A percentile compares a stretch with the other conserved stretches of the same genome.
Conservation (phyloP, 1,140 invertebrate genomes). For the Oryctes rhinoceros region DNA sequence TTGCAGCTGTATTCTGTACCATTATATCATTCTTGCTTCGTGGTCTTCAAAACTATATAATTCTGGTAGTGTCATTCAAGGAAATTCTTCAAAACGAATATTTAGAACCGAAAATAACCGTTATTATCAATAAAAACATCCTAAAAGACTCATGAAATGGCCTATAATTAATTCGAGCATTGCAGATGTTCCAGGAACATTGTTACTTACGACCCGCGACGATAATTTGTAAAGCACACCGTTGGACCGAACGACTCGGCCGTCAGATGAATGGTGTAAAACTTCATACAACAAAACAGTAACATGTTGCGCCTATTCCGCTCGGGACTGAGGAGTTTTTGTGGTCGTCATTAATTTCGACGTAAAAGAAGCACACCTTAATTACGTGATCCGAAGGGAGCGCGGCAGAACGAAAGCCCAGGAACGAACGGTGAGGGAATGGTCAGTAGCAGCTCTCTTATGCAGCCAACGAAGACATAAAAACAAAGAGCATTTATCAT, state of each 20-base stretch:
- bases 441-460: slow-evolving; percentile 41
- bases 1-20: too few relatives aligned
- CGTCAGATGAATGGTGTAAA: slow-evolving; percentile 20
- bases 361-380: slow-evolving; percentile 49
- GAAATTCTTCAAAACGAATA: neutral
- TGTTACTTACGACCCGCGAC: slow-evolving; percentile 20
- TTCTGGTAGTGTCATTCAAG: neutral
- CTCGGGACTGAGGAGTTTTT: slow-evolving; percentile 32
- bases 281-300: neutral
- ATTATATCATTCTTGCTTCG: too few relatives aligned
- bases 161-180: slow-evolving; percentile 24
- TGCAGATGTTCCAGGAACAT: slow-evolving; percentile 13
- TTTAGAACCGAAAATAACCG: slow-evolving; percentile 13
- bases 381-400: slow-evolving; percentile 48
- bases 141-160: slow-evolving; percentile 25
- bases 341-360: slow-evolving; percentile 47
- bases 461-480: slow-evolving; percentile 40
- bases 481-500: slow-evolving; percentile 49
- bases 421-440: neutral
- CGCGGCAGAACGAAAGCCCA: neutral
- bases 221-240: slow-evolving; percentile 42
- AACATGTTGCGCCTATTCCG: neutral
- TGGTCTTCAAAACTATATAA: neutral
- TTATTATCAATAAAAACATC: slow-evolving; percentile 33
- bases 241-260: neutral